Conservation (phyloP, 2,797 vertebrate species). For the Xiphorhynchus erythropygius region DNA sequence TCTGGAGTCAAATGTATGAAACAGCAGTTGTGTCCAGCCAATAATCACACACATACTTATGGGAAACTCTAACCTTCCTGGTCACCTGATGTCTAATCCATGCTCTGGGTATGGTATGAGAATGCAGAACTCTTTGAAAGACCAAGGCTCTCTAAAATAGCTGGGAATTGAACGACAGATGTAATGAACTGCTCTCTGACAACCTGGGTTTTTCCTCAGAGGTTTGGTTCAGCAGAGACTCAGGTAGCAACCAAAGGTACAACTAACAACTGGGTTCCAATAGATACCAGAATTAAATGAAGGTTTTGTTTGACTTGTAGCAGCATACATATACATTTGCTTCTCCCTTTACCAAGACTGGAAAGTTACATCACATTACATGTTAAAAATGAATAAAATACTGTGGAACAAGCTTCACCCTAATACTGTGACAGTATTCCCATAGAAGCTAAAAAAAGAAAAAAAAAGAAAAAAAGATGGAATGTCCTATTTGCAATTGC, state of each 20-base stretch:
- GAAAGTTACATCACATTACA: background rate
- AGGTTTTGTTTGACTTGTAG: background rate
- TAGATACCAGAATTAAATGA: background rate
- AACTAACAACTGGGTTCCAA: background rate
- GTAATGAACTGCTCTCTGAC: background rate
- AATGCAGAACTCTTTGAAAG: background rate
- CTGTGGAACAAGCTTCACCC: background rate
- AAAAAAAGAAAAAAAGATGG: background rate
- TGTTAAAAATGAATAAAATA: background rate
- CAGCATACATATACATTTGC: background rate
- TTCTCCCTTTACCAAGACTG: background rate
- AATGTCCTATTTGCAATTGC: background rate
- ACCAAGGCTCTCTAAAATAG: background rate
- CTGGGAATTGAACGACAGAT: background rate
- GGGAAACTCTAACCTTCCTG: rapidly evolving
- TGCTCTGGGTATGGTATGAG: background rate
- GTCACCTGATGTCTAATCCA: no score
- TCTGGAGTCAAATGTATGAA: background rate
- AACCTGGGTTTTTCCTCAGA: background rate
- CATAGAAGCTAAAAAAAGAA: background rate
- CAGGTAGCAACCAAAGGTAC: background rate
- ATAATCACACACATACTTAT: rapidly evolving
- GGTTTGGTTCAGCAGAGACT: background rate
- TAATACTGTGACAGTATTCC: background rate
- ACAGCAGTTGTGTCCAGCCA: background rate